Evolutionary conservation across 1,140 invertebrate species (phyloP), one percentile per base, ranked within the genome.

Genomic region (Sesamia nonagrioides): DNA sequence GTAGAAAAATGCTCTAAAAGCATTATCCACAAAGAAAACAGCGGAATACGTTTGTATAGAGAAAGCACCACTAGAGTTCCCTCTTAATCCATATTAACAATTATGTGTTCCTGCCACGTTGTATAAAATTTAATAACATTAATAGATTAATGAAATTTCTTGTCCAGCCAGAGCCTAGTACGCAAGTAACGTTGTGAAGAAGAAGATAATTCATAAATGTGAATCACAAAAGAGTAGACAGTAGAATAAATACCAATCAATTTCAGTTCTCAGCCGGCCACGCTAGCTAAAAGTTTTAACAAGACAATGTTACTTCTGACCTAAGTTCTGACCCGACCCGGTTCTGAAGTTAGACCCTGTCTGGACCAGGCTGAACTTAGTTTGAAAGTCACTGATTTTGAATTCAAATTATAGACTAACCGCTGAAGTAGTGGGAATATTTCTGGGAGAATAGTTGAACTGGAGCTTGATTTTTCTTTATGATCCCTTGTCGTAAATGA

Each of bases 291-390:
- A 60, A 60, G 8, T 60, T 60, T 60, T 60, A 60, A 60, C 58
- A 60, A 60, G 58, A 33, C 58, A 60, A 37, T 60, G 58, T 45
- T 45, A 45, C 27, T 35, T 18, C 33, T 60, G 50, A 52, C 50
- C 17, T 17, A 15, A 52, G n/a, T n/a, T 4, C 52, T 7, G 18
- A 56, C 11, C 52, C 18, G 42, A 9, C 9, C 40, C 6, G 40
- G 9, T 40, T 40, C 40, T 40, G 0, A 7, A 52, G 50, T 56
- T 21, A 17, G 52, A 56, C 52, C 18, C 18, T 60, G 13, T 33
- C 27, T 60, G 9, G 21, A 58, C 5, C 9, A 58, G 33, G 33
- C 56, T 11, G 27, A 60, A 60, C 15, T 37, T 60, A 60, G 27
- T 60, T 33, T 37, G 42, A 45, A 45, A 45, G 42, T 45, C 42